phyloP scores from a whole-genome alignment of 2,797 vertebrate genomes.

The Ctenopoma kingsleyae region DNA sequence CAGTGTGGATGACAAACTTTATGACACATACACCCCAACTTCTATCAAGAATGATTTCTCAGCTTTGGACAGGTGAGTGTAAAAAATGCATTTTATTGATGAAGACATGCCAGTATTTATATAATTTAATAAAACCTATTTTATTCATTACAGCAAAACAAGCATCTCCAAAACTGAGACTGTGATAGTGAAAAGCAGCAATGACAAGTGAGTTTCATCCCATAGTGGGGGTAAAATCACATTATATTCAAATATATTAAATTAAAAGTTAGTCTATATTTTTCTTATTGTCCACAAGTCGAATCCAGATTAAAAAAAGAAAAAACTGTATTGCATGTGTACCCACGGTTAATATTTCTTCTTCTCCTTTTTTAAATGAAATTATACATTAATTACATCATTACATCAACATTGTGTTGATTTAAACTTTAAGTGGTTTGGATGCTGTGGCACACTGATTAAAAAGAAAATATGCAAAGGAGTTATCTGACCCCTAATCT shows the following conservation, averaged over 20 bases:
- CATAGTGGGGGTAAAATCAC: neutral
- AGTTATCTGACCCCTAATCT: neutral
- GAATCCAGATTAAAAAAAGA: neutral
- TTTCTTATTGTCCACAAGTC: neutral
- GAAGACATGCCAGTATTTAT: neutral
- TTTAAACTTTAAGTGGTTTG: too few relatives aligned
- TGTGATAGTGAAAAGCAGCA: conserved; percentile 33
- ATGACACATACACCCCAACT: conserved; percentile 31
- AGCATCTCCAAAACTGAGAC: conserved; percentile 42
- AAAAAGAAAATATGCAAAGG: neutral
- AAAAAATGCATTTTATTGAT: neutral
- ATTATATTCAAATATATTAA: conserved; percentile 2
- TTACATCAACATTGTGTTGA: too few relatives aligned
- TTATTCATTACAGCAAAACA: conserved; percentile 47
- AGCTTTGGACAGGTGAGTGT: conserved; percentile 50
- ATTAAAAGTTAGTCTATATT: neutral
- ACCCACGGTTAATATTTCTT: neutral
- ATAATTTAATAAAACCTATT: neutral
- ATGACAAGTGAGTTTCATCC: conserved; percentile 42
- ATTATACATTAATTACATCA: too few relatives aligned
- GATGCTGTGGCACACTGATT: too few relatives aligned
- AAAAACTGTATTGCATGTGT: neutral
- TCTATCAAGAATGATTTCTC: conserved; percentile 8
- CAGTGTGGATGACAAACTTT: conserved; percentile 59
- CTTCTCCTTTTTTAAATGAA: too few relatives aligned